Base-by-base conservation (phyloP, 2,797 vertebrate species). In the Megaceryle alcyon region DNA sequence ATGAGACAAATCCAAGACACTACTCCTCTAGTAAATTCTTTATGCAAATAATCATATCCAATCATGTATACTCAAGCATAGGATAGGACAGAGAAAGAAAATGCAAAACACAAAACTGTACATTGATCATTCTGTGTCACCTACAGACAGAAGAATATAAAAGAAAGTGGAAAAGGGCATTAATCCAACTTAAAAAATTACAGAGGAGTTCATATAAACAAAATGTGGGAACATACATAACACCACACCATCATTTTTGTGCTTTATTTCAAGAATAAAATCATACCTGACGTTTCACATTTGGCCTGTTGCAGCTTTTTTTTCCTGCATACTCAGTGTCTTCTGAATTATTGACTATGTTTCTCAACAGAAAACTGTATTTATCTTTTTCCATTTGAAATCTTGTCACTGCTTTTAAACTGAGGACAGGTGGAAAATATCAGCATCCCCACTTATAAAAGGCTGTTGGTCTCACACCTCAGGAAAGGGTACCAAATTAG, bases 371-470 rank as follows among this genome's bases (percentile, higher is more conserved):
- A 87, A 89, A 86, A 69, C 57, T 71, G 7, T 35, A 61, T 90
- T 92, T 91, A 19, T 54, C 54, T 85, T 81, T 75, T 49, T 88
- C 33, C 29, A 8, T 86, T 90, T 82, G 71, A 91, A 92, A 94
- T 60, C 29, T 20, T 68, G 41, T 68, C 83, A 59, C 20, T 68
- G 37, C 23, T 82, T 82, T 92, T 71, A 86, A 90, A 92, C 31
- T 63, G 28, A 82, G 10, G 70, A 82, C 51, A 66, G 48, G 31
- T n/a, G 9, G 21, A 89, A 95, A 86, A 54, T 66, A 64, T 54
- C 60, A 68, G 12, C 28, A 77, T 2, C 1, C 4, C 66, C 53
- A 61, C 44, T 82, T 69, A 28, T 26, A 37, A 79, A 79, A 86
- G 18, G 13, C 44, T 86, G 28, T 33, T 64, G 25, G 3, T 69